These are phyloP conservation scores for Drosophila suzukii DNA, from an alignment of 1,140 invertebrate species.

Conservation along the genomic window DNA sequence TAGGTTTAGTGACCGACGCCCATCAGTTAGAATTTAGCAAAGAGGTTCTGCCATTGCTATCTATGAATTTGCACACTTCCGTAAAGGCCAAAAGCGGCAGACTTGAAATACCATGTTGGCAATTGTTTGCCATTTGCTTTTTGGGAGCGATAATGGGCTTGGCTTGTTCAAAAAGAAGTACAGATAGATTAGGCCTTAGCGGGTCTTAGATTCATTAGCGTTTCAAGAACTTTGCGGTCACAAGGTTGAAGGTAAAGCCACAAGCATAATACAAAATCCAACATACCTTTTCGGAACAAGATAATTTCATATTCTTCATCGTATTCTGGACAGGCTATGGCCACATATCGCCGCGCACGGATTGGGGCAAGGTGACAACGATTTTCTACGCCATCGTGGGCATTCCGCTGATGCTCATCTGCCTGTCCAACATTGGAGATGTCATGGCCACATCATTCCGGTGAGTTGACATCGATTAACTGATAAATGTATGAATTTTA, in stretches of 20 bases:
- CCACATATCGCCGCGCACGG: conserved; percentile 96
- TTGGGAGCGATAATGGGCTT: conserved; percentile 58
- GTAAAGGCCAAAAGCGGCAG: conserved; percentile 53
- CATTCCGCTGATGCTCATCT: conserved; percentile 96
- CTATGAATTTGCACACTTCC: conserved; percentile 63
- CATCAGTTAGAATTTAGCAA: conserved; percentile 24
- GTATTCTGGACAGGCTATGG: conserved; percentile 91
- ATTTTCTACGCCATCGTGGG: conserved; percentile 98
- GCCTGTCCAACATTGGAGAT: conserved; percentile 97
- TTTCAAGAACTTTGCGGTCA: conserved; percentile 50
- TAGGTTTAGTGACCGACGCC: conserved; percentile 72
- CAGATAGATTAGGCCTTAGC: conserved; percentile 48
- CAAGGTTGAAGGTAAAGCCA: conserved; percentile 46
- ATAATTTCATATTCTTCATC: conserved; percentile 14
- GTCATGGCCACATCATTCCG: conserved; percentile 97
- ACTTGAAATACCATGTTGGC: conserved; percentile 65
- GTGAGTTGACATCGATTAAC: conserved; percentile 79
- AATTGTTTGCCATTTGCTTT: conserved; percentile 37
- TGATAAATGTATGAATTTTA: background rate
- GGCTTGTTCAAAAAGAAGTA: conserved; percentile 23
- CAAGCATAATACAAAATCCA: conserved; percentile 5
- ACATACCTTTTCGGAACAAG: background rate
- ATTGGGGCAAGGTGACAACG: conserved; percentile 95
- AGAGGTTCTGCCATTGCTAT: conserved; percentile 7
- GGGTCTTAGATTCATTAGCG: conserved; percentile 43